Base-by-base conservation (phyloP, 2,113 vertebrate genomes). In the Cnemophilus loriae region DNA sequence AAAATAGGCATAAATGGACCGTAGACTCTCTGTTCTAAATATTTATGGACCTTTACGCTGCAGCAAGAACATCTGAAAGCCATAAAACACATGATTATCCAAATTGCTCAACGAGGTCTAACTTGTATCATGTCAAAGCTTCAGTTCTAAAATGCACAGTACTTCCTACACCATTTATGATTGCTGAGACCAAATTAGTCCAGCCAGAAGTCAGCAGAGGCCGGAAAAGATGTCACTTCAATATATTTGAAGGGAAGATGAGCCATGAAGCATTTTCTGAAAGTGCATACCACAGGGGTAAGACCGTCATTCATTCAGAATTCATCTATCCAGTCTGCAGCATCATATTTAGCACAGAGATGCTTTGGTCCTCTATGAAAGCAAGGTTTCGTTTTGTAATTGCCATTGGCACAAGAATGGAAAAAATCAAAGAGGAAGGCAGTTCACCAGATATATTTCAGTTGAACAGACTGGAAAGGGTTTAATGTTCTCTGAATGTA, bases 11-110 rank as follows among this genome's bases (percentile, higher is more conserved):
- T 83, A 91, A 96, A 94, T 69, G 84, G 69, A 56, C 92, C 35
- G 20, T 32, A 70, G 78, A 53, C 28, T 75, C 27, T 15, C 47
- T 91, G 19, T 85, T 86, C 94, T 97, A 96, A 96, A 97, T 96
- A 96, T 97, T 96, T 95, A 97, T 96, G 55, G 94, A 74, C 33
- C 9, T 89, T 87, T 90, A 80, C 22, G 4, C 67, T 89, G 56
- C 79, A 93, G 52, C 44, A 90, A 86, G 76, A 93, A 92, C 56
- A 55, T 88, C 49, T 87, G 87, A 93, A 96, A 93, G 90, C 82
- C 84, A 79, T 75, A 96, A 95, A 96, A 88, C 22, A 87, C 65
- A 71, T 44, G 42, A 90, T 96, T 94, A 93, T 87, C 86, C 69
- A 84, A 76, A 89, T 85, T 93, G 84, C 56, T 94, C 94, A 93